Evolutionary conservation across 2,888 invertebrate genomes (phyloP).

Genomic region (Drosophila quasianomalipes): DNA sequence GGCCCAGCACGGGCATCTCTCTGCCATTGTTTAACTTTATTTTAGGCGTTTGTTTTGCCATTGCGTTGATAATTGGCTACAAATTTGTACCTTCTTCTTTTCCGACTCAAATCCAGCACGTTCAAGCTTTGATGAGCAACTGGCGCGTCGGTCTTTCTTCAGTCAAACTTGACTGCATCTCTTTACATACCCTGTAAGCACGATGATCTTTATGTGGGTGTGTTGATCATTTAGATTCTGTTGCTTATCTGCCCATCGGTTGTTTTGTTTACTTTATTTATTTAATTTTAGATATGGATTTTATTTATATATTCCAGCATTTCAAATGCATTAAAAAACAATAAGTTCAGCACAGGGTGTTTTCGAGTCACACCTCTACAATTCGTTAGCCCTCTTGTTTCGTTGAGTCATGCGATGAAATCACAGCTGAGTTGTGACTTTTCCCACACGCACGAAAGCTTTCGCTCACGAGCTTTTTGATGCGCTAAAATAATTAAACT

Average conservation of each 20-base stretch:
- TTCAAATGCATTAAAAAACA: not conserved
- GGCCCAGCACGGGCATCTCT: slow-evolving; percentile 89
- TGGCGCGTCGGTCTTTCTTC: slow-evolving; percentile 38
- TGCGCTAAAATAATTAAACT: slow-evolving; percentile 24
- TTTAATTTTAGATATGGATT: not conserved
- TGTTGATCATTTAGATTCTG: not conserved
- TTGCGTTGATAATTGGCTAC: slow-evolving; percentile 54
- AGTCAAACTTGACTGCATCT: slow-evolving; percentile 26
- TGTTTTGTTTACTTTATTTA: not conserved
- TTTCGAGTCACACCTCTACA: not conserved
- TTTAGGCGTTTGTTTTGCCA: slow-evolving; percentile 85
- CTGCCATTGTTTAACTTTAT: slow-evolving; percentile 88
- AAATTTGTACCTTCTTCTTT: slow-evolving; percentile 10
- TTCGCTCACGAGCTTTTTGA: slow-evolving; percentile 41
- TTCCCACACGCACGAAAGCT: slow-evolving; percentile 41
- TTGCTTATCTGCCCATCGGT: not conserved
- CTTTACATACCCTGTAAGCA: slow-evolving; percentile 20
- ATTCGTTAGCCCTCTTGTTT: not conserved
- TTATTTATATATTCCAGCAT: not conserved
- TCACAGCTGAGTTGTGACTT: slow-evolving; percentile 34
- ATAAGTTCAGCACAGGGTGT: slow-evolving; percentile 17
- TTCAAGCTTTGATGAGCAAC: slow-evolving; percentile 57
- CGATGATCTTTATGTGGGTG: not conserved
- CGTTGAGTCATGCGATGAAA: slow-evolving; percentile 46
- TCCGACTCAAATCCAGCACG: slow-evolving; percentile 48